Evolutionary conservation across 2,113 vertebrate genomes (phyloP), one percentile per base, ranked within the genome.

Genomic region (Protobothrops flavoviridis): DNA sequence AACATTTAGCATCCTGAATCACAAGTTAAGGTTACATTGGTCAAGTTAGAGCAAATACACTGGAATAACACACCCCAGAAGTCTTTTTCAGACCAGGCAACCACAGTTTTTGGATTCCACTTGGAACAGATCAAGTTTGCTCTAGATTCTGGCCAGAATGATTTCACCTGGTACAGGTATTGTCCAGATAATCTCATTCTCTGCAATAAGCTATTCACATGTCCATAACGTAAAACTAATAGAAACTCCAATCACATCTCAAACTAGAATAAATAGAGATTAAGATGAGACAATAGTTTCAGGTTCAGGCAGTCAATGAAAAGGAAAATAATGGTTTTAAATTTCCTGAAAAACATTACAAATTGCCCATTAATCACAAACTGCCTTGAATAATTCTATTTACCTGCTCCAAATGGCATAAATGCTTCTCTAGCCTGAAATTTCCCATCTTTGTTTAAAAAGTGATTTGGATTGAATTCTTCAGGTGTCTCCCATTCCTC

Each of bases 381-480:
- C 69, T 39, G n/a, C 29, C 64, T 64, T 64, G 61, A 64, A 64
- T n/a, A 29, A 11, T 64, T 48, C 39, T 1, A 26, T 17, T 85
- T 91, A 86, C 90, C 90, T 91, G 74, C 90, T 0, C 90, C 90
- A 91, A 91, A 91, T 45, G 74, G 21, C 74, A 85, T 7, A 85
- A 85, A 91, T 56, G 5, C 90, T 85, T 91, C 74, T 57, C 24
- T 56, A 20, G 53, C 0, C 33, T 45, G 33, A 91, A 91, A 91
- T 11, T 91, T 56, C 24, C 74, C 74, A 7, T 91, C 74, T 26
- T 45, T 56, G 52, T 91, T 74, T 55, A 91, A 57, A 56, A 91
- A 91, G 17, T 91, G 90, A 85, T 85, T 91, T 45, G 90, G 90
- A 53, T 91, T 85, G 74, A 91, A 91, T 55, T 91, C 39, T 2